Percentiles rank a stretch among this genome's conserved stretches.
Conservation (phyloP, 37 sponge, comb jelly and placozoan genomes). For the Ianthella basta region DNA sequence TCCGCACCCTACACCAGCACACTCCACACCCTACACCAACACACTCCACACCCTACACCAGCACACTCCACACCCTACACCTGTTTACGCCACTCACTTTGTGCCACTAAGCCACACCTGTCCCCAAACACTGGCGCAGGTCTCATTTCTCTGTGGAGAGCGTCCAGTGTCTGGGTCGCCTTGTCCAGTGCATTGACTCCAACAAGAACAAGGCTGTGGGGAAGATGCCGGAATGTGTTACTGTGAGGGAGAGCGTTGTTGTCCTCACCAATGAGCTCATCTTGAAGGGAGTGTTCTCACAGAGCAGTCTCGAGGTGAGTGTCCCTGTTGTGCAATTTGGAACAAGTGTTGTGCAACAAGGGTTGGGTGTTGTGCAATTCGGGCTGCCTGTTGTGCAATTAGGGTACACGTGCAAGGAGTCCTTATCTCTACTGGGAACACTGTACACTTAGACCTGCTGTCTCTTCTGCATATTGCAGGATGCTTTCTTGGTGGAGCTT, state of each 20-base stretch:
- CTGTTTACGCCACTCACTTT: too few species aligned
- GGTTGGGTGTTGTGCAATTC: too few species aligned
- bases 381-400: too few species aligned
- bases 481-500: conserved; percentile 60
- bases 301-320: neutral
- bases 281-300: neutral
- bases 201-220: conserved; percentile 9
- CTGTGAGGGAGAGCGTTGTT: neutral
- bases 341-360: too few species aligned
- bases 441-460: neutral
- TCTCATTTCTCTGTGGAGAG: neutral
- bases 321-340: too few species aligned
- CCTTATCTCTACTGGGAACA: too few species aligned
- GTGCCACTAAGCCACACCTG: too few species aligned
- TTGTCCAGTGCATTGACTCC: neutral
- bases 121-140: neutral
- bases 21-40: too few species aligned
- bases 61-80: too few species aligned
- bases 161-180: conserved; percentile 1
- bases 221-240: neutral
- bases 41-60: too few species aligned
- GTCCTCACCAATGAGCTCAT: conserved; percentile 9
- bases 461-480: conserved; percentile 27
- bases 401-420: too few species aligned
- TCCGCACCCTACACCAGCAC: too few species aligned